These are phyloP conservation scores for Lepidotrigona ventralis DNA, from an alignment of 1,140 invertebrate species.

Conservation along the genomic window DNA sequence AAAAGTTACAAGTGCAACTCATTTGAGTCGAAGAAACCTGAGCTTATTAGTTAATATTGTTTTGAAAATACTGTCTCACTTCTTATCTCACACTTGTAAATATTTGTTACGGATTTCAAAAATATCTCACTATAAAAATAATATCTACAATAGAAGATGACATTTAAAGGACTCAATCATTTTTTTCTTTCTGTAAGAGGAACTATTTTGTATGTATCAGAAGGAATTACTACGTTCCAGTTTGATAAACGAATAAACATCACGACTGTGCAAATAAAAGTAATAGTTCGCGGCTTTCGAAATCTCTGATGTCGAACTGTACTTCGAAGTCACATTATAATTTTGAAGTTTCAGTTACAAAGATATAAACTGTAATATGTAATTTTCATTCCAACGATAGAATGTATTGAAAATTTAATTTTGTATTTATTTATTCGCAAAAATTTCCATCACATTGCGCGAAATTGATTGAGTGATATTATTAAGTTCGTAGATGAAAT, in stretches of 20 bases:
- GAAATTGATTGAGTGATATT: slow-evolving; percentile 43
- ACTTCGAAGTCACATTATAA: background rate
- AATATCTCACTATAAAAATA: background rate
- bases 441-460: background rate
- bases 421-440: background rate
- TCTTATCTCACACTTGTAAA: background rate
- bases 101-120: background rate
- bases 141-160: background rate
- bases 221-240: background rate
- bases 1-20: background rate
- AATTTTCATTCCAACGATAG: background rate
- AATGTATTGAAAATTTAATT: background rate
- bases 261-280: slow-evolving; percentile 11
- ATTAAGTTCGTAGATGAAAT: background rate
- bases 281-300: background rate
- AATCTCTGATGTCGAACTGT: no score
- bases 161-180: background rate
- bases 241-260: background rate
- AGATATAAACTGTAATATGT: background rate
- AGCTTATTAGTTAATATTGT: background rate
- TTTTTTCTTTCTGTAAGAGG: background rate
- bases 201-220: background rate
- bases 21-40: background rate
- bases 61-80: no score
- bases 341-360: background rate